Percentiles rank a stretch among this genome's conserved stretches.
Conservation (phyloP, 2,888 invertebrate genomes). For the Copidosoma aretas region DNA sequence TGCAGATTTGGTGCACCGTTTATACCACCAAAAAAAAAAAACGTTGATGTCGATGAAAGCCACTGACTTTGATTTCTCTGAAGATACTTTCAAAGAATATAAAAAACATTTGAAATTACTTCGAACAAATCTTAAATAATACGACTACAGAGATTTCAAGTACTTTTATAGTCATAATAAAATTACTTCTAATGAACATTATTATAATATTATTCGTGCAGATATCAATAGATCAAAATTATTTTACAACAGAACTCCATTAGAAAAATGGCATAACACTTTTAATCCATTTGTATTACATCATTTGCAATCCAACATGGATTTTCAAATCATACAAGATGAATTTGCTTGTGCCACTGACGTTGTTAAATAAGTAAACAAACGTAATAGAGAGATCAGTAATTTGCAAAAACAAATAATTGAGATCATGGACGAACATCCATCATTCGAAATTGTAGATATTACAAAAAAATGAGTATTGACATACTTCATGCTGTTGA, state of each 20-base stretch:
- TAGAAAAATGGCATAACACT: slow-evolving; percentile 44
- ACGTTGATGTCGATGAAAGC: slow-evolving; percentile 44
- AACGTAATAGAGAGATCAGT: slow-evolving; percentile 45
- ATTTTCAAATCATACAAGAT: slow-evolving; percentile 32
- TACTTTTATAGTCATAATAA: slow-evolving; percentile 42
- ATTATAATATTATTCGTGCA: slow-evolving; percentile 46
- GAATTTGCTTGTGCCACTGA: slow-evolving; percentile 44
- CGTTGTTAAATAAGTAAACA: slow-evolving; percentile 44
- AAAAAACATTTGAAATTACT: slow-evolving; percentile 28
- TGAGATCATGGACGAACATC: slow-evolving; percentile 49
- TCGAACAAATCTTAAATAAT: slow-evolving; percentile 40
- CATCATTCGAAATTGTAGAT: no score
- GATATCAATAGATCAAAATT: slow-evolving; percentile 42
- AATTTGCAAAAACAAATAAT: slow-evolving; percentile 44
- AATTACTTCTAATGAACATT: slow-evolving; percentile 46
- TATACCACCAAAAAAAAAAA: slow-evolving; percentile 39
- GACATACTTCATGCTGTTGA: no score
- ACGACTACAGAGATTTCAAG: slow-evolving; percentile 40
- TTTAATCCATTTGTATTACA: slow-evolving; percentile 46
- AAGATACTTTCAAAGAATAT: slow-evolving; percentile 7
- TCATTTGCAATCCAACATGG: slow-evolving; percentile 41
- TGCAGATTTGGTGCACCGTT: slow-evolving; percentile 52
- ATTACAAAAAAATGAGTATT: no score
- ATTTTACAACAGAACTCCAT: slow-evolving; percentile 39
- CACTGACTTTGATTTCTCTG: slow-evolving; percentile 26